Percentiles rank a stretch among this genome's conserved stretches.
These are phyloP conservation scores for Drosophila koepferae DNA, from an alignment of 2,888 invertebrate species.

Conservation along the genomic window DNA sequence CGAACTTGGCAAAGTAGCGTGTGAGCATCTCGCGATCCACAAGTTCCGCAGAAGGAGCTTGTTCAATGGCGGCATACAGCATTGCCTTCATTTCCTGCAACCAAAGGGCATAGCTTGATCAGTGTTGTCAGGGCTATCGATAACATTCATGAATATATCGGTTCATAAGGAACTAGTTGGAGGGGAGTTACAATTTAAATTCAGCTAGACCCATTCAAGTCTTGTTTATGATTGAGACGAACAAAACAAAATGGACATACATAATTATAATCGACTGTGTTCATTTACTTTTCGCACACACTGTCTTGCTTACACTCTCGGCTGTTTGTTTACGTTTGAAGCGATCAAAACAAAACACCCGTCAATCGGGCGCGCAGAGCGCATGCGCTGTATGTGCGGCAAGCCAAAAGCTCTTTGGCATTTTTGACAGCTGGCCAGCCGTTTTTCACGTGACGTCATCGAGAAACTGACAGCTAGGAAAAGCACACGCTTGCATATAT, in stretches of 20 bases:
- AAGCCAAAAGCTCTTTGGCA: constrained; percentile 54
- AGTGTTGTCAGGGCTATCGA: background rate
- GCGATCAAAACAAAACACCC: constrained; percentile 62
- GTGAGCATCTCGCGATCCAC: constrained; percentile 89
- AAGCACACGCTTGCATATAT: constrained; percentile 54
- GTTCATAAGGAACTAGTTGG: background rate
- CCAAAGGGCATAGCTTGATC: background rate
- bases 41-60: constrained; percentile 91
- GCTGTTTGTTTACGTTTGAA: constrained; percentile 61
- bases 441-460: constrained; percentile 68
- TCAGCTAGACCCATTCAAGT: no score
- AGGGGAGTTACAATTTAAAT: no score
- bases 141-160: background rate
- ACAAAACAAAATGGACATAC: no score
- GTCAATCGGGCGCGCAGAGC: constrained; percentile 20
- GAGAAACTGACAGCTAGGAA: constrained; percentile 66
- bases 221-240: no score
- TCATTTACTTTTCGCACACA: constrained; percentile 7
- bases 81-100: constrained; percentile 92
- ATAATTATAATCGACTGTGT: background rate
- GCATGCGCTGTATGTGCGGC: constrained; percentile 61
- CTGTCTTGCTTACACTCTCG: constrained; percentile 25
- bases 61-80: constrained; percentile 92
- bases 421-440: constrained; percentile 65
- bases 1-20: constrained; percentile 92